Evolutionary conservation across 2,113 vertebrate genomes (phyloP).

Genomic region (Chamaetylas fuelleborni): DNA sequence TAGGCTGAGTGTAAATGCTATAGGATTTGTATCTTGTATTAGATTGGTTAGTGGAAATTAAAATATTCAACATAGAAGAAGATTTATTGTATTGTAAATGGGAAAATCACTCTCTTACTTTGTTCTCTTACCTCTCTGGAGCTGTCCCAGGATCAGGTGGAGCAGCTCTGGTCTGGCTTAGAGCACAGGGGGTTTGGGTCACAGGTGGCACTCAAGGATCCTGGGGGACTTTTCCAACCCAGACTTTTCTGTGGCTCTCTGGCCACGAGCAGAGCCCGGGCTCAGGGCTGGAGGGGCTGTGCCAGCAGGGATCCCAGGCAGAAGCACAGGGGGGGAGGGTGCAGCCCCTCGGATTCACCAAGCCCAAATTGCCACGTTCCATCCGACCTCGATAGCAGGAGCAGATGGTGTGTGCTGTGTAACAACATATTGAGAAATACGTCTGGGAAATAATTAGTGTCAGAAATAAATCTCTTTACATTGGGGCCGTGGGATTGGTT

Average conservation of each 20-base stretch:
- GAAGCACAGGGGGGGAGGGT: neutral
- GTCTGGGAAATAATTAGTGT: neutral
- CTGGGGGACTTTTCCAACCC: no score
- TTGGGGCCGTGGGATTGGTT: neutral
- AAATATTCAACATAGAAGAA: no score
- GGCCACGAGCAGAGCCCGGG: accelerated
- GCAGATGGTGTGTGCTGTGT: neutral
- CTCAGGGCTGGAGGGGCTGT: no score
- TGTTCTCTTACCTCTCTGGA: no score
- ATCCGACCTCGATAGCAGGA: neutral
- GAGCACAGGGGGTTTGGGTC: accelerated
- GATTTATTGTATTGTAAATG: no score
- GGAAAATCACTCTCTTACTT: no score
- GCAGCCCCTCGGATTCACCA: accelerated
- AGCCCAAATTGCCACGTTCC: neutral
- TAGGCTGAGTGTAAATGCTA: no score
- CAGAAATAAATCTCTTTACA: neutral
- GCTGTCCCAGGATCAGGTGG: neutral
- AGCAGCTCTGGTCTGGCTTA: accelerated
- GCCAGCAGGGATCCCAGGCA: no score
- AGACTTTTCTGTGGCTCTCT: accelerated
- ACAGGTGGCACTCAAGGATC: neutral
- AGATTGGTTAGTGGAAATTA: no score
- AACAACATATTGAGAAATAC: neutral
- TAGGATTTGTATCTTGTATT: no score